Conservation (phyloP, 2,888 invertebrate species). For the Cetonia aurata region DNA sequence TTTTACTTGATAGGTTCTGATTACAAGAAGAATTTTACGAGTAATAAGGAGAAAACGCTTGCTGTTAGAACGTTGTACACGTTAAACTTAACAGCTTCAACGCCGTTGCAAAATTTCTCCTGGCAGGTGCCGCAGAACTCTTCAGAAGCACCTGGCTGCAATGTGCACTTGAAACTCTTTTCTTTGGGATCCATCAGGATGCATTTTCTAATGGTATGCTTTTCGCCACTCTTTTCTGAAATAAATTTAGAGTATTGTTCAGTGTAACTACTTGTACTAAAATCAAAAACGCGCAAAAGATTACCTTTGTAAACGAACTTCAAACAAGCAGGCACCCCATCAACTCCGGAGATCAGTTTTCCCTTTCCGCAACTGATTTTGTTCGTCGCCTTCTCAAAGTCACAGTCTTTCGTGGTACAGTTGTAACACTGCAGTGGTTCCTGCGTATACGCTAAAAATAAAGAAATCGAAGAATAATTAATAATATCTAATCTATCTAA, state of each 20-base stretch:
- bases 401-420: conserved; percentile 2
- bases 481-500: too few relatives aligned
- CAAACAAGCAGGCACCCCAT: conserved; percentile 13
- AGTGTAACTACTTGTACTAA: background rate
- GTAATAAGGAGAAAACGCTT: background rate
- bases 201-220: background rate
- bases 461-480: background rate
- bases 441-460: conserved; percentile 11
- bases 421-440: conserved; percentile 11
- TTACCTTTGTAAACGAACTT: conserved; percentile 27
- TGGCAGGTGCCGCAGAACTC: conserved; percentile 44
- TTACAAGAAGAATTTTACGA: conserved; percentile 21
- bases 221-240: conserved; percentile 12
- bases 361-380: conserved; percentile 8
- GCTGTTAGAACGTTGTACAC: conserved; percentile 19
- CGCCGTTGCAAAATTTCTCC: conserved; percentile 48
- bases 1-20: too few relatives aligned
- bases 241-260: background rate
- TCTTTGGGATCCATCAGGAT: conserved; percentile 15
- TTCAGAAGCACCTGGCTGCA: conserved; percentile 1
- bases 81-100: conserved; percentile 30
- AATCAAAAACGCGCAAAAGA: background rate
- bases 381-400: background rate
- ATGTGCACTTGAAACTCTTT: background rate
- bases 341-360: background rate